Evolutionary conservation across 2,113 vertebrate species (phyloP).

Genomic region (Petroica traversi): DNA sequence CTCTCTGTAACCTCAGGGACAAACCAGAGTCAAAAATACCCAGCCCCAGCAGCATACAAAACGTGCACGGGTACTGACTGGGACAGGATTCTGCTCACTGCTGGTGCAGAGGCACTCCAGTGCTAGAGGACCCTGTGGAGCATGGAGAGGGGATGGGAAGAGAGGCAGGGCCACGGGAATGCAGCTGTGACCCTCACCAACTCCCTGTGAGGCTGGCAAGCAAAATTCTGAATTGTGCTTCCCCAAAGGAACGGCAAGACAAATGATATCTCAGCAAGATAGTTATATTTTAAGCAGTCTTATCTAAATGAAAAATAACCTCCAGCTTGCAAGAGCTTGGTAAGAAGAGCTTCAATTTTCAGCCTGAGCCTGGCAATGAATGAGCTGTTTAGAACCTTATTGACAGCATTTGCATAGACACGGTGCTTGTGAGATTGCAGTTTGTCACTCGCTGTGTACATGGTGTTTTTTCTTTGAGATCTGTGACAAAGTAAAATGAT

Average conservation of each 20-base stretch:
- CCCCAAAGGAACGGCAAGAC: conserved; percentile 37
- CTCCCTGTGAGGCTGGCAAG: neutral
- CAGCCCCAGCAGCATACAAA: neutral
- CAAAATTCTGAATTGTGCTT: neutral
- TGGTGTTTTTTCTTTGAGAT: conserved; percentile 25
- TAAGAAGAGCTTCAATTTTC: conserved; percentile 66
- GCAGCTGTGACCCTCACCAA: neutral
- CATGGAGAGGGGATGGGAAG: no score
- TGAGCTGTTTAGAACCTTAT: conserved; percentile 65
- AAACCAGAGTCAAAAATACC: fast-evolving
- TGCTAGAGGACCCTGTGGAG: neutral
- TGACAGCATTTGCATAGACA: conserved; percentile 71
- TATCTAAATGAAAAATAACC: conserved; percentile 73
- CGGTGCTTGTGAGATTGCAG: conserved; percentile 65
- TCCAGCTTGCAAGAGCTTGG: conserved; percentile 36
- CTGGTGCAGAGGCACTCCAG: neutral
- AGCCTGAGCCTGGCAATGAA: conserved; percentile 54
- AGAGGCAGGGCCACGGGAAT: neutral
- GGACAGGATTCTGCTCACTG: neutral
- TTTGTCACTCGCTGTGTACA: conserved; percentile 66
- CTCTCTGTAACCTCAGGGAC: neutral
- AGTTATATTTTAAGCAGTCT: conserved; percentile 68
- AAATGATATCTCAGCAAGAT: conserved; percentile 64
- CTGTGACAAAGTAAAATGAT: neutral
- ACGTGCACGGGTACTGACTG: no score